Evolutionary conservation across 2,797 vertebrate genomes (phyloP).

Genomic region (Meriones psammophilus): DNA sequence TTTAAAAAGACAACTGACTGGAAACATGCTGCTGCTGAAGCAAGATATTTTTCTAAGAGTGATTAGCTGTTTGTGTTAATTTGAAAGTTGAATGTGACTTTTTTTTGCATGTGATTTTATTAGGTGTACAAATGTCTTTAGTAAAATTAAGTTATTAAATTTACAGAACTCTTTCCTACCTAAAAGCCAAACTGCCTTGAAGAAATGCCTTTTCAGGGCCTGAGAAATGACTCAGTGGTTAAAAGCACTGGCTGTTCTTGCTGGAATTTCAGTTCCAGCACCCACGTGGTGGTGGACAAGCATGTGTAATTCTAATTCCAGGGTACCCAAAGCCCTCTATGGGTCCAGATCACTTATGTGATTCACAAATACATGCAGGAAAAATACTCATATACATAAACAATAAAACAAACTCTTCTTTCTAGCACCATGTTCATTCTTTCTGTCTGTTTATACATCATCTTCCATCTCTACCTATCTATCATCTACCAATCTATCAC

Average conservation of each 20-base stretch:
- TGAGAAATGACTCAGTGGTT: neutral
- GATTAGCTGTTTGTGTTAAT: slow-evolving; percentile 43
- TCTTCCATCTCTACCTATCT: neutral
- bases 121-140: neutral
- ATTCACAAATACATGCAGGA: neutral
- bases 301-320: neutral
- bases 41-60: neutral
- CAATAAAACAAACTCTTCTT: neutral
- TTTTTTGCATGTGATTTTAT: slow-evolving; percentile 57
- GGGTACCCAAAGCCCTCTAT: neutral
- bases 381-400: neutral
- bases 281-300: neutral
- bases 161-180: neutral
- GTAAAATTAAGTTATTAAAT: neutral
- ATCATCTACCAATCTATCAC: neutral
- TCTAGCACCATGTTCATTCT: neutral
- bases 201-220: neutral
- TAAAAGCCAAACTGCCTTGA: neutral
- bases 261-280: neutral
- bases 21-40: neutral
- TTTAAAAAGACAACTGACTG: slow-evolving; percentile 16
- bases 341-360: neutral
- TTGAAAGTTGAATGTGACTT: neutral
- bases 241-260: neutral
- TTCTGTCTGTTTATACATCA: neutral